Base-by-base conservation (phyloP, 2,113 vertebrate genomes). In the Pteruthius melanotis region DNA sequence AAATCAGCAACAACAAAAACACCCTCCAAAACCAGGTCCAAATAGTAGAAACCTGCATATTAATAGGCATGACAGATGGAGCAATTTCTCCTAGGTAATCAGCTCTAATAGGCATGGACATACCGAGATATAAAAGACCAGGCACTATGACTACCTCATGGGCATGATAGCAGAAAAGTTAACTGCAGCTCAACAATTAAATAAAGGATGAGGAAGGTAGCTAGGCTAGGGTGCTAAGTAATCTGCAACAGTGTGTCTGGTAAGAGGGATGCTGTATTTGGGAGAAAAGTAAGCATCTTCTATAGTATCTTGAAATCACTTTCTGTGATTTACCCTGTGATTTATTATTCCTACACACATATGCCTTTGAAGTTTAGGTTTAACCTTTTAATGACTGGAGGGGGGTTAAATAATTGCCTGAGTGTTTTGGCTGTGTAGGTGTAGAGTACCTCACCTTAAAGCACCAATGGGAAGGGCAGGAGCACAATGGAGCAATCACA, bases 221-320 rank as follows among this genome's bases (percentile, higher is more conserved):
- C 70, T 83, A 47, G 21, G 50, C 12, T 63, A 42, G 7, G 13
- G 5, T 56, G 56, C 10, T 81, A 59, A 59, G 40, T n/a, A 74
- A 60, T 61, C 28, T 79, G 9, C 44, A 64, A 24, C 33, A 71
- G 6, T 0, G 0, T 59, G 10, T 40, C 26, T 84, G 47, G 69
- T 2, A 57, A 71, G 21, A 83, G 53, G 2, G 14, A 23, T 61
- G n/a, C 27, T 64, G 5, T 9, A 44, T 23, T 49, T 40, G 15
- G 47, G 47, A 61, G 11, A 42, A 20, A 49, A 37, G 6, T 45
- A 45, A 9, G 1, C 1, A 1, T 39, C 11, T 42, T 64, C 52
- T 60, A 4, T 77, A 88, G 50, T 18, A 61, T 13, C 45, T 47
- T 86, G 21, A 75, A 83, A 85, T 90, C 9, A 18, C 30, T 81